Evolutionary conservation across 64 coral and sea anemone genomes (phyloP), one percentile per base, ranked within the genome.

Genomic region (Montipora cactus): DNA sequence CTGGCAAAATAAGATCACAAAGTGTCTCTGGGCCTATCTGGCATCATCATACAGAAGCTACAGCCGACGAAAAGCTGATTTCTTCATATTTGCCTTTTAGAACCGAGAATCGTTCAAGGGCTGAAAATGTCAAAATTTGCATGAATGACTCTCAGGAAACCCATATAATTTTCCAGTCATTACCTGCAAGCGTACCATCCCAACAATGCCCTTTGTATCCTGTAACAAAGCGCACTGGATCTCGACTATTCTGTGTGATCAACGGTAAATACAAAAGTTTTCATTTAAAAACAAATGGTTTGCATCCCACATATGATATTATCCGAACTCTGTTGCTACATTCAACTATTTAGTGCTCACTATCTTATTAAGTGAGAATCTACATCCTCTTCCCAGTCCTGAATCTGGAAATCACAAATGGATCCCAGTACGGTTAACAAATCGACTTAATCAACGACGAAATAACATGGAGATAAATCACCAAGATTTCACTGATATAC

Each of bases 41-140:
- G 76, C 76, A 78, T 78, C 76, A 44, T 78, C 28, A 78, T 78
- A 78, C 76, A 78, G 76, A 78, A 78, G 76, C 76, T 78, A 78
- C 21, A 78, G 28, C 21, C 12, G 23, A 78, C 76, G 23, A 37
- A 78, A 78, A 78, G 25, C 76, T 78, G 76, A 78, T 78, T 78
- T 78, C 76, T 78, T 78, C 18, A 78, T 78, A 78, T 78, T 37
- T 78, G 28, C 16, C 16, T 78, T 78, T 4, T 78, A 78, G 76
- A 78, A 78, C 11, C 10, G 23, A 78, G 76, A 78, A 49, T 78
- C 12, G 37, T 78, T 25, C 49, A 20, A 13, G 37, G 16, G 22
- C 53, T 57, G 53, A 11, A 57, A 57, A 57, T 11, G 53, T 57
- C 53, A 57, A 11, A 8, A 57, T 57, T 57, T 57, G 53, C 53